These are phyloP conservation scores for Noctuana brunneofusca DNA, from an alignment of 2,888 invertebrate genomes.

Conservation along the genomic window DNA sequence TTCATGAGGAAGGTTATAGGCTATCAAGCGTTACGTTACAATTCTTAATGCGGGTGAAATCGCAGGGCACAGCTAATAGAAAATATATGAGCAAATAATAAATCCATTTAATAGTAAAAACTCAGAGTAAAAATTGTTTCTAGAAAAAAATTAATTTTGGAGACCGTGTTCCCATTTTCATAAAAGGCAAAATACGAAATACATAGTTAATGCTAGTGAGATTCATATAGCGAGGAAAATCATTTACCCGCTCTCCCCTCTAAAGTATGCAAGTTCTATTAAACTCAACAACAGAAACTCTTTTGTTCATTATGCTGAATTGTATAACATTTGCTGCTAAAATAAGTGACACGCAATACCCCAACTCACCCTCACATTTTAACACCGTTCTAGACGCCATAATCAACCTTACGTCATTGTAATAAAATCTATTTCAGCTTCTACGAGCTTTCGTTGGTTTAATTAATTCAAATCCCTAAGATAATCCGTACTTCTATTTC, in stretches of 20 bases:
- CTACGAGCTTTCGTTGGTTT: background rate
- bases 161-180: no score
- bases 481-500: constrained; percentile 13
- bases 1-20: no score
- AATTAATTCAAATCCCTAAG: constrained; percentile 26
- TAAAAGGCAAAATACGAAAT: no score
- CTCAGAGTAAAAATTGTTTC: no score
- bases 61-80: no score
- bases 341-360: constrained; percentile 19
- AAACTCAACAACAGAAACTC: background rate
- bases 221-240: background rate
- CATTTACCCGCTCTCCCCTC: background rate
- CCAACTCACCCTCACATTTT: constrained; percentile 10
- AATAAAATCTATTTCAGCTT: constrained; percentile 5
- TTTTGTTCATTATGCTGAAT: constrained; percentile 6
- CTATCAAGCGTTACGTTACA: no score
- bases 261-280: background rate
- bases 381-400: background rate
- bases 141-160: background rate
- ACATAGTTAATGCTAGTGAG: no score
- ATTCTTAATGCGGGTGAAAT: no score
- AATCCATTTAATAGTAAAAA: no score
- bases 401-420: background rate
- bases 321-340: constrained; percentile 13
- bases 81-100: no score